Base-by-base conservation (phyloP, 2,797 vertebrate genomes). In the Aphelocoma californica region DNA sequence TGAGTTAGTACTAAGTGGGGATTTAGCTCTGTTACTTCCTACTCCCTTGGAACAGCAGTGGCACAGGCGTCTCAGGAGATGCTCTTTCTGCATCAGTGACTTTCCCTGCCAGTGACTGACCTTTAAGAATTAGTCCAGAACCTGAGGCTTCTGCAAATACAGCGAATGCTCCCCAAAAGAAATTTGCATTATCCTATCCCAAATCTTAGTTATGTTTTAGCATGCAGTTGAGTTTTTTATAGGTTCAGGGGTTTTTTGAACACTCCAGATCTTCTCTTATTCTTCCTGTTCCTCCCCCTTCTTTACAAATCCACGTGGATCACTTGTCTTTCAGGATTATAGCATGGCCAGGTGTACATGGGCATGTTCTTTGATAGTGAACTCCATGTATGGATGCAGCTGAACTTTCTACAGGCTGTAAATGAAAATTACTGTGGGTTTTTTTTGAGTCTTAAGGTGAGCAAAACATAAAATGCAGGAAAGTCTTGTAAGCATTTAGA, bases 311-410 rank as follows among this genome's bases (percentile, higher is more conserved):
- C 57, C 11, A 1, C 8, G 3, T 2, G 51, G n/a, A 71, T 78
- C 6, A 17, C 26, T 16, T 64, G 29, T 19, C 24, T 87, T 74
- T 89, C 14, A 15, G 73, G 38, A 86, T 4, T 12, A 8, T 15
- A 5, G 25, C 38, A 9, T 4, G 3, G 15, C 31, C 1, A 5
- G 42, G 40, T 62, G 18, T 9, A 18, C 1, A 0, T 34, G 32
- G 32, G 16, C 7, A 2, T 32, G 18, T 62, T 78, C 26, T 77
- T 34, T 54, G 14, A 14, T 21, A 40, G 6, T 28, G 36, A 64
- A 17, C 32, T 81, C 23, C 14, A 2, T 6, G 18, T 67, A 38
- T 2, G 1, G 11, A 50, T 58, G 73, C 57, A 77, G 20, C 48
- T 70, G 70, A 79, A 48, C 45, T 81, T 73, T 42, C 11, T 73